Percentiles rank a stretch among this genome's conserved stretches.
Evolutionary conservation across 2,113 vertebrate genomes (phyloP).

Genomic region (Scartelaos histophorus): DNA sequence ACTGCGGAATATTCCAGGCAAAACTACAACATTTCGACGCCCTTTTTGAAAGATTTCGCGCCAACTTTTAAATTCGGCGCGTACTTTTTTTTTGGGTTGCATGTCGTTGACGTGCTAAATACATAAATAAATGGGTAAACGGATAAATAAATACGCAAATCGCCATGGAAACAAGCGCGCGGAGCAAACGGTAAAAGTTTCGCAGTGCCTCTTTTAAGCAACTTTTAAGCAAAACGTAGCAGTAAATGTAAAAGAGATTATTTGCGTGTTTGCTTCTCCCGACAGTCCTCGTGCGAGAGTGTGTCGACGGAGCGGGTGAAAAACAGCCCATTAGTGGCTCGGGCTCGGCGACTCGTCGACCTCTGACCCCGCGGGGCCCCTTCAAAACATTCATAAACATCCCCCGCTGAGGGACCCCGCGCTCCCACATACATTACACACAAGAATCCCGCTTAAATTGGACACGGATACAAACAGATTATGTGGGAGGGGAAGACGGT

Average conservation of each 20-base stretch:
- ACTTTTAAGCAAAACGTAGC: not conserved
- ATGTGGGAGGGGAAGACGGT: not conserved
- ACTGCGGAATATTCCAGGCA: too few relatives aligned
- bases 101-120: too few relatives aligned
- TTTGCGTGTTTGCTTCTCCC: not conserved
- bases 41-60: too few relatives aligned
- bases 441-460: not conserved
- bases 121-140: too few relatives aligned
- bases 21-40: too few relatives aligned
- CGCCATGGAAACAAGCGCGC: too few relatives aligned
- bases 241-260: not conserved
- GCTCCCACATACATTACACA: not conserved
- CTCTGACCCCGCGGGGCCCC: not conserved
- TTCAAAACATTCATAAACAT: slow-evolving; percentile 7
- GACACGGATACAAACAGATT: not conserved
- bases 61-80: too few relatives aligned
- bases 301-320: slow-evolving; percentile 2
- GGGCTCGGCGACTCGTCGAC: not conserved
- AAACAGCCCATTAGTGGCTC: slow-evolving; percentile 12
- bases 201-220: not conserved
- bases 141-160: too few relatives aligned
- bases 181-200: not conserved
- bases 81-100: too few relatives aligned
- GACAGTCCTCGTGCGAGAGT: not conserved
- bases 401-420: not conserved